These are phyloP conservation scores for Hoplias malabaricus DNA, from an alignment of 2,113 vertebrate genomes.

Conservation along the genomic window DNA sequence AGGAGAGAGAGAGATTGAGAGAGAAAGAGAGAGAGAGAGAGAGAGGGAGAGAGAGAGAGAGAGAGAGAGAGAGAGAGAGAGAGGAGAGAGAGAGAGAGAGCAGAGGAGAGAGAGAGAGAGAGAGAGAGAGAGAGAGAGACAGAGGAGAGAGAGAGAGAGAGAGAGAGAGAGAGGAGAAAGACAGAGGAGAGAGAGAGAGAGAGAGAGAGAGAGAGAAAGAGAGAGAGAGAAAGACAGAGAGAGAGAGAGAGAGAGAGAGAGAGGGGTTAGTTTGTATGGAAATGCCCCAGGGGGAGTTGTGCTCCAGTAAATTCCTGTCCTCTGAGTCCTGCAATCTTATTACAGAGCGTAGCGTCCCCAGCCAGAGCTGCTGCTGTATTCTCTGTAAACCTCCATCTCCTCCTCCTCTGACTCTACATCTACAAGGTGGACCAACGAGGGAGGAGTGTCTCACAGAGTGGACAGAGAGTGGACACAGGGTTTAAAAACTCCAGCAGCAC, in stretches of 20 bases:
- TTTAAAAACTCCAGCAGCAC: too few species aligned
- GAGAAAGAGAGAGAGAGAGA: slow-evolving; percentile 31
- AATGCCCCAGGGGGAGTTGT: slow-evolving; percentile 77
- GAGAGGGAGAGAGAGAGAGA: slow-evolving; percentile 18
- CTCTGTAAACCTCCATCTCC: neutral
- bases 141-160: slow-evolving; percentile 11
- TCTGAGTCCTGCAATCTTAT: slow-evolving; percentile 73
- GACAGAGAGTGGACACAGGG: too few species aligned
- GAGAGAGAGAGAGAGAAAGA: slow-evolving; percentile 25
- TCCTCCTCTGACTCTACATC: neutral
- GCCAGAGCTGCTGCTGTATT: neutral
- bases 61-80: slow-evolving; percentile 41
- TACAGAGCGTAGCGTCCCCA: slow-evolving; percentile 70
- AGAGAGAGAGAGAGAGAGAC: too few species aligned
- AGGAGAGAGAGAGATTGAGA: too few species aligned
- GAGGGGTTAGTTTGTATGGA: slow-evolving; percentile 72
- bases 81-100: slow-evolving; percentile 17
- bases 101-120: too few species aligned
- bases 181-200: slow-evolving; percentile 1
- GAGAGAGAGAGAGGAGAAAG: neutral
- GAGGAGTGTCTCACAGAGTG: too few species aligned
- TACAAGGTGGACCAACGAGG: too few species aligned
- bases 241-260: slow-evolving; percentile 42
- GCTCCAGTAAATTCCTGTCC: slow-evolving; percentile 77
- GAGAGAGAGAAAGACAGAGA: slow-evolving; percentile 18